Evolutionary conservation across 2,888 invertebrate species (phyloP).

Genomic region (Ophonus ardosiacus): DNA sequence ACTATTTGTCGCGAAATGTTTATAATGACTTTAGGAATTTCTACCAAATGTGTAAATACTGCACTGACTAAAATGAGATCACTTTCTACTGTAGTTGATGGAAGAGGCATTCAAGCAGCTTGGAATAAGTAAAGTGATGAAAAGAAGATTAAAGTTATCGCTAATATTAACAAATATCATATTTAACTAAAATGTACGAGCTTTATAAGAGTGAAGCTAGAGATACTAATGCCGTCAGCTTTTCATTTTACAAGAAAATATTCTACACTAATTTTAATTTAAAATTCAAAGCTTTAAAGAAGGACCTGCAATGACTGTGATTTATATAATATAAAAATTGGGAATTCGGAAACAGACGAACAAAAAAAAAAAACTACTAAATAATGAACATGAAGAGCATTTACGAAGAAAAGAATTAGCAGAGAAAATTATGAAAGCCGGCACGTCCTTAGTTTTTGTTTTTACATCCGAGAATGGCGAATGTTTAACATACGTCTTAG

Average conservation of each 20-base stretch:
- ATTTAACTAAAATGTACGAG: constrained; percentile 64
- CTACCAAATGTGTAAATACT: constrained; percentile 60
- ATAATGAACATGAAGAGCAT: constrained; percentile 31
- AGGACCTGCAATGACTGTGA: constrained; percentile 56
- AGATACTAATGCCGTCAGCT: neutral
- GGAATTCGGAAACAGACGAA: neutral
- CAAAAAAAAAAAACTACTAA: no score
- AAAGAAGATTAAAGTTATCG: constrained; percentile 44
- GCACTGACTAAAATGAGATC: constrained; percentile 31
- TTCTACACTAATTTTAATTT: constrained; percentile 46
- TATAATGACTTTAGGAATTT: constrained; percentile 57
- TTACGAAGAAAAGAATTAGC: constrained; percentile 19
- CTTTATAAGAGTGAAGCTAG: constrained; percentile 52
- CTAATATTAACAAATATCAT: constrained; percentile 57
- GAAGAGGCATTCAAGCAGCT: constrained; percentile 62
- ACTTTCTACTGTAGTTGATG: constrained; percentile 44
- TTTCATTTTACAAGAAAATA: constrained; percentile 34
- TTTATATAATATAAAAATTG: constrained; percentile 14
- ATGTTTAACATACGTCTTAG: constrained; percentile 62
- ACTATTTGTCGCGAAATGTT: constrained; percentile 58
- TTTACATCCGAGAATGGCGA: constrained; percentile 45
- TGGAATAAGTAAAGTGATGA: constrained; percentile 53
- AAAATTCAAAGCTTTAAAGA: constrained; percentile 32
- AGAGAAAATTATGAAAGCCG: constrained; percentile 54
- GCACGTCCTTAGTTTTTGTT: constrained; percentile 26